phyloP scores from a whole-genome alignment of 2,113 vertebrate species.

The Bubo bubo region DNA sequence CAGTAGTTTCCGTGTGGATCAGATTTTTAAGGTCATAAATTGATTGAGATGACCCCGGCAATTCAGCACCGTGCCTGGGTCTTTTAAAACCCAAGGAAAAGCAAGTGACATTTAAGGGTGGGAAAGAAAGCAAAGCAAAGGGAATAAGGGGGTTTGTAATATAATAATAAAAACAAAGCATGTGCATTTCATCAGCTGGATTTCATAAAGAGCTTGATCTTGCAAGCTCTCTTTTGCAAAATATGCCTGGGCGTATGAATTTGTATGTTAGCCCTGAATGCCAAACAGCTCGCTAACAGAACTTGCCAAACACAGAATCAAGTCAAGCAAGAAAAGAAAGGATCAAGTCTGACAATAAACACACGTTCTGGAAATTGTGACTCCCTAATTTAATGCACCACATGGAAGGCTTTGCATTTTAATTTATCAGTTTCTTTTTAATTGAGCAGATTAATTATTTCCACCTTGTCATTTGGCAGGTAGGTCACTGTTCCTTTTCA shows the following conservation, averaged over 20 bases:
- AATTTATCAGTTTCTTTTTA: constrained; percentile 78
- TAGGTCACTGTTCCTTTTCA: constrained; percentile 77
- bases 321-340: not conserved
- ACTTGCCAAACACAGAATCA: constrained; percentile 19
- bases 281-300: not conserved
- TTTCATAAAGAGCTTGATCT: constrained; percentile 15
- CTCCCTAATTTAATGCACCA: constrained; percentile 40
- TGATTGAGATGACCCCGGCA: constrained; percentile 67
- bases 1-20: constrained; percentile 23
- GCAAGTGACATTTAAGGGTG: constrained; percentile 24
- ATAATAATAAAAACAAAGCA: not conserved
- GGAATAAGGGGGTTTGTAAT: not conserved
- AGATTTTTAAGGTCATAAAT: constrained; percentile 73
- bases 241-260: not conserved
- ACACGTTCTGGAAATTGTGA: not conserved
- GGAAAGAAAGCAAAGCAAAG: not conserved
- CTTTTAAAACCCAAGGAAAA: constrained; percentile 35
- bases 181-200: not conserved
- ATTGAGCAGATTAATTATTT: constrained; percentile 83
- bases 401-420: constrained; percentile 66
- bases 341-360: constrained; percentile 30
- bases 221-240: constrained; percentile 11
- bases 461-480: constrained; percentile 79
- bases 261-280: rapidly evolving
- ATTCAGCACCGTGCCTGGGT: not conserved